A percentile compares a stretch with the other conserved stretches of the same genome.
Evolutionary conservation across 2,888 invertebrate genomes (phyloP).

Genomic region (Apodemia mormo): DNA sequence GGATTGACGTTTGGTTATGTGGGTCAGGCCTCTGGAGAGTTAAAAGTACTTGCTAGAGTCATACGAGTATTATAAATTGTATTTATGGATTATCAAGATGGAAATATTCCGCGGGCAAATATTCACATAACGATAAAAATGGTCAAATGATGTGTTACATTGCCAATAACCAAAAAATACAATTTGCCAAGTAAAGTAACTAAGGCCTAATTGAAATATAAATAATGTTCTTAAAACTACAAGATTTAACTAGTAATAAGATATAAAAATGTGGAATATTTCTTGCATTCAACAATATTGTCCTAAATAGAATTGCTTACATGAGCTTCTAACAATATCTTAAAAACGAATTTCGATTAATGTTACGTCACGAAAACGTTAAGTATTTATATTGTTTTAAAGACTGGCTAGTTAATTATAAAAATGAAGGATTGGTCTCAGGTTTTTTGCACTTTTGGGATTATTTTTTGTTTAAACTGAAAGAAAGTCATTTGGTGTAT

Average conservation of each 20-base stretch:
- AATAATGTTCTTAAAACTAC: slow-evolving; percentile 35
- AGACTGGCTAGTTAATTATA: slow-evolving; percentile 11
- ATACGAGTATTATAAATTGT: no score
- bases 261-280: slow-evolving; percentile 72
- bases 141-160: not conserved
- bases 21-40: no score
- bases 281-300: slow-evolving; percentile 78
- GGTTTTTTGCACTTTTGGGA: not conserved
- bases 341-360: not conserved
- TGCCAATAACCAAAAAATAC: not conserved
- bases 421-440: not conserved
- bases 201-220: not conserved
- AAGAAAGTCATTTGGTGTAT: not conserved
- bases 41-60: no score
- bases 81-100: no score
- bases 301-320: slow-evolving; percentile 74
- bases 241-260: slow-evolving; percentile 52
- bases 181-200: not conserved
- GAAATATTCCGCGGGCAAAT: no score
- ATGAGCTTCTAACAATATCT: slow-evolving; percentile 38
- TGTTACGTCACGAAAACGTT: not conserved
- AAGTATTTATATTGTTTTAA: not conserved
- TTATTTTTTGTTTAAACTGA: not conserved
- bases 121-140: no score
- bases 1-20: no score